Evolutionary conservation across 1,140 invertebrate genomes (phyloP).

Genomic region (Uloborus diversus): DNA sequence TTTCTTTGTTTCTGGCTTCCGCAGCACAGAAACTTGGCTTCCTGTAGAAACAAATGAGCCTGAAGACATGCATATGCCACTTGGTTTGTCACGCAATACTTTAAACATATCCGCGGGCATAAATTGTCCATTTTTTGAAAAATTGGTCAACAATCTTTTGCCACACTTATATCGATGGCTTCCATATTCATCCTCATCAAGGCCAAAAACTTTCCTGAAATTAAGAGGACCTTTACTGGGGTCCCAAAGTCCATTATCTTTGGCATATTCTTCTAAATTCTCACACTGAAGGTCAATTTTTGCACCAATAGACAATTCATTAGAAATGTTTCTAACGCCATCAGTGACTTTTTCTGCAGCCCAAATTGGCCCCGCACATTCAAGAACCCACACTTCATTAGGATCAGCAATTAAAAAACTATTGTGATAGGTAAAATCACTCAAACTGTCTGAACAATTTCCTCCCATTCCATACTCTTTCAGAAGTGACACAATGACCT

Average conservation of each 20-base stretch:
- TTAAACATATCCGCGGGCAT: conserved; percentile 63
- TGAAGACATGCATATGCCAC: conserved; percentile 71
- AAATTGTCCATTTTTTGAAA: conserved; percentile 17
- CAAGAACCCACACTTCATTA: conserved; percentile 76
- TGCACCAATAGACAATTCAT: conserved; percentile 75
- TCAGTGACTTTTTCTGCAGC: conserved; percentile 70
- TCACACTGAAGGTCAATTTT: conserved; percentile 76
- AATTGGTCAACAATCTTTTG: neutral
- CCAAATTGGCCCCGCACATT: conserved; percentile 79
- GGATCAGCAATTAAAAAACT: conserved; percentile 74
- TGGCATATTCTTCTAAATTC: conserved; percentile 72
- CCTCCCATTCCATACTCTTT: conserved; percentile 78
- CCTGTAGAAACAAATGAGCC: conserved; percentile 71
- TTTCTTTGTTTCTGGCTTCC: conserved; percentile 59
- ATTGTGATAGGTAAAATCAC: conserved; percentile 73
- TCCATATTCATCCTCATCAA: conserved; percentile 57
- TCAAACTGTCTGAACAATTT: conserved; percentile 71
- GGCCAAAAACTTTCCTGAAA: conserved; percentile 62
- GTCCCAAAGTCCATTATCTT: conserved; percentile 73
- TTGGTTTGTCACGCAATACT: conserved; percentile 74
- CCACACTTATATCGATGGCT: conserved; percentile 63
- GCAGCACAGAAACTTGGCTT: conserved; percentile 70
- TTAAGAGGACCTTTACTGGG: conserved; percentile 66
- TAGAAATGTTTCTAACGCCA: conserved; percentile 74
- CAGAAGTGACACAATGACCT: conserved; percentile 73